These are phyloP conservation scores for Buphagus erythrorhynchus DNA, from an alignment of 2,797 vertebrate genomes.

Conservation along the genomic window DNA sequence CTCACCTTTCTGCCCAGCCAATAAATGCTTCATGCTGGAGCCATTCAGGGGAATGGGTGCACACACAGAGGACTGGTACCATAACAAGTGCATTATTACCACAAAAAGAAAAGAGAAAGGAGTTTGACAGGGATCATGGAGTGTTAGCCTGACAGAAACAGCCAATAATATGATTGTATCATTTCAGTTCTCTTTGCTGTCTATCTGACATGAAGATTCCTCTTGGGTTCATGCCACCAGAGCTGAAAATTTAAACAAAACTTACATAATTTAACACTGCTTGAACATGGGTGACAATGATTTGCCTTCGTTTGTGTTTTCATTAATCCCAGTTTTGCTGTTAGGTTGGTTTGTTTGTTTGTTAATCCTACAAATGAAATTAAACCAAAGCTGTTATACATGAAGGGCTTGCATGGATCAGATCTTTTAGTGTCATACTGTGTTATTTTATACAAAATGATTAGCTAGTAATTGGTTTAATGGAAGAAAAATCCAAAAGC, in stretches of 20 bases:
- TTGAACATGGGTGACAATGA: neutral
- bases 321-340: neutral
- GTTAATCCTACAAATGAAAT: constrained; percentile 22
- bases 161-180: neutral
- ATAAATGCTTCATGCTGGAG: neutral
- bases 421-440: neutral
- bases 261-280: neutral
- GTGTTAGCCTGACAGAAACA: neutral
- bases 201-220: neutral
- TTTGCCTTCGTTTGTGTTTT: neutral
- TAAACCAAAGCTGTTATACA: neutral
- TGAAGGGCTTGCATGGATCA: neutral
- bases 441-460: neutral
- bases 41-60: too few relatives aligned
- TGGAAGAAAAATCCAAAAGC: neutral
- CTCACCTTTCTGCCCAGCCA: neutral
- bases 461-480: constrained; percentile 17
- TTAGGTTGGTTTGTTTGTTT: constrained; percentile 4
- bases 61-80: neutral
- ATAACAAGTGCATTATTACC: neutral
- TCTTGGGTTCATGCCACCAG: neutral
- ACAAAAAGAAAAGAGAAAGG: neutral
- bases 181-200: neutral
- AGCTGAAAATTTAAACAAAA: neutral
- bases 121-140: neutral